Conservation (phyloP, 2,113 vertebrate genomes). For the Conger conger region DNA sequence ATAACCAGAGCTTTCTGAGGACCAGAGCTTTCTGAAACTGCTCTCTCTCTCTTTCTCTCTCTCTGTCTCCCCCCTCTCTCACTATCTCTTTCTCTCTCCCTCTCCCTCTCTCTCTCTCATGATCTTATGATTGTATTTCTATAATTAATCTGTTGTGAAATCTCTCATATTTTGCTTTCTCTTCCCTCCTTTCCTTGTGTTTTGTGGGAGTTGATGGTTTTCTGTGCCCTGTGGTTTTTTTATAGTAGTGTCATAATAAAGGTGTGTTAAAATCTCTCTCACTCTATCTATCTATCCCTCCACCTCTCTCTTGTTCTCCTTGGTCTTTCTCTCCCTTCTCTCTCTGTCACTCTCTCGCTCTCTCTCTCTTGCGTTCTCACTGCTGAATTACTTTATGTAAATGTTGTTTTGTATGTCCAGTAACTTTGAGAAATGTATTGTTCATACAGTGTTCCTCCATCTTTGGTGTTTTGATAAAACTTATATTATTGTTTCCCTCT, state of each 20-base stretch:
- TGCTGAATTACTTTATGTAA: slow-evolving; percentile 37
- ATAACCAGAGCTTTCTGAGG: slow-evolving; percentile 23
- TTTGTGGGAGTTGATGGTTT: too few relatives aligned
- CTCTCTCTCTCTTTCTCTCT: neutral
- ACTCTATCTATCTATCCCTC: slow-evolving; percentile 29
- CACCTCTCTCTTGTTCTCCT: slow-evolving; percentile 50
- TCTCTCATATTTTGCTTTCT: neutral
- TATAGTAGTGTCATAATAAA: too few relatives aligned
- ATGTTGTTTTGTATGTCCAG: neutral
- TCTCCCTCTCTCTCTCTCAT: neutral
- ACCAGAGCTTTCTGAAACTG: neutral
- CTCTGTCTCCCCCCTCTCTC: neutral
- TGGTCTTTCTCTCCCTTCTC: too few relatives aligned
- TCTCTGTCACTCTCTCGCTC: slow-evolving; percentile 43
- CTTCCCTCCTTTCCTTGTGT: too few relatives aligned
- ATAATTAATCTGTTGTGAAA: too few relatives aligned
- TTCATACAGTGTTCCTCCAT: neutral
- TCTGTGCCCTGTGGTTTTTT: too few relatives aligned
- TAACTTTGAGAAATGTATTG: neutral
- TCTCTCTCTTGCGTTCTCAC: slow-evolving; percentile 44
- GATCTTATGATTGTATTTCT: too few relatives aligned
- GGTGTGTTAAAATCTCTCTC: too few relatives aligned
- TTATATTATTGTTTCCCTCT: slow-evolving; percentile 3
- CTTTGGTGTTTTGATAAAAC: slow-evolving; percentile 28
- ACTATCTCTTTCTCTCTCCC: neutral